Percentiles rank a stretch among this genome's conserved stretches.
Evolutionary conservation across 2,797 vertebrate genomes (phyloP).

Genomic region (Notamacropus eugenii): DNA sequence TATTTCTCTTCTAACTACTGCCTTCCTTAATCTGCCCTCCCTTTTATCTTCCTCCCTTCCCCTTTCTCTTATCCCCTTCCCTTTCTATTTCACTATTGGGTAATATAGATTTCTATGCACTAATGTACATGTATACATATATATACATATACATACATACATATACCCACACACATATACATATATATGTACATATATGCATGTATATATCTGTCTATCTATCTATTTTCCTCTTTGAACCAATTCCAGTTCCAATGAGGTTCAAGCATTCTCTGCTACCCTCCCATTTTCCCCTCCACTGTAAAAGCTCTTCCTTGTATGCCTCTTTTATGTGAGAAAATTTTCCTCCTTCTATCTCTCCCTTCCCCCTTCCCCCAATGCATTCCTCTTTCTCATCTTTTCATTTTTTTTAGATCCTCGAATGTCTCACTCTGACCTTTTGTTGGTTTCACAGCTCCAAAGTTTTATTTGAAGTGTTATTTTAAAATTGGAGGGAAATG

Average conservation of each 20-base stretch:
- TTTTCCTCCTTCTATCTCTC: background rate
- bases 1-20: background rate
- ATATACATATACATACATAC: no score
- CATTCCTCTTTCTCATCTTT: background rate
- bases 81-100: background rate
- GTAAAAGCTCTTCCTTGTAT: background rate
- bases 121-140: background rate
- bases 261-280: background rate
- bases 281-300: background rate
- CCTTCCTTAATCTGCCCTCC: background rate
- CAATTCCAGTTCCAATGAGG: background rate
- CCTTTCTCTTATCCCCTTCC: background rate
- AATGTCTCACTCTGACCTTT: background rate
- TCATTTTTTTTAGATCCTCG: background rate
- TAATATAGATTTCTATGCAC: background rate
- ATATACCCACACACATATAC: background rate
- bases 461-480: no score
- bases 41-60: background rate
- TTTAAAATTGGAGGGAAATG: no score
- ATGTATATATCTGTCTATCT: no score
- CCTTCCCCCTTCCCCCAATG: no score
- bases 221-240: background rate
- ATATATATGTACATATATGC: background rate
- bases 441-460: background rate
- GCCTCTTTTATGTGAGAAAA: background rate